Percentiles rank a stretch among this genome's conserved stretches.
These are phyloP conservation scores for Philaethria dido DNA, from an alignment of 2,888 invertebrate genomes.

Conservation along the genomic window DNA sequence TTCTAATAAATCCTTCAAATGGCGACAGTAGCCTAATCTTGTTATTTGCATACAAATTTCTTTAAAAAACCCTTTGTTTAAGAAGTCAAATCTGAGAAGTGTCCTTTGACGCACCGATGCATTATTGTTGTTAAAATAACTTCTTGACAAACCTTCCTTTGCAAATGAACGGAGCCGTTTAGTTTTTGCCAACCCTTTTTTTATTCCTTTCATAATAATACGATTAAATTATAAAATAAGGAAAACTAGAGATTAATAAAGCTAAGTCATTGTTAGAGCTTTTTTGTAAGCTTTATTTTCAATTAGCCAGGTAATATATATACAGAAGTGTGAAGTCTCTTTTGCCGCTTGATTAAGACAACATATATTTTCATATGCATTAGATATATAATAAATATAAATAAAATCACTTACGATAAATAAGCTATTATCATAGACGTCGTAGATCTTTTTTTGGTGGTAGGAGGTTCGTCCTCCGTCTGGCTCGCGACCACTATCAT, in stretches of 20 bases:
- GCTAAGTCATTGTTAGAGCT: constrained; percentile 6
- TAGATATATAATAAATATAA: too few relatives aligned
- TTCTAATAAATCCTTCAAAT: constrained; percentile 62
- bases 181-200: constrained; percentile 37
- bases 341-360: not conserved
- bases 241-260: constrained; percentile 6
- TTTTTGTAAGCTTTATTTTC: not conserved
- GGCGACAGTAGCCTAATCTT: constrained; percentile 77
- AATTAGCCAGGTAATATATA: not conserved
- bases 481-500: too few relatives aligned
- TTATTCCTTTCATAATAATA: not conserved
- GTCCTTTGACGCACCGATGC: constrained; percentile 67
- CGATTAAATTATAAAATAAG: constrained; percentile 9
- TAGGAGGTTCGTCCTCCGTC: too few relatives aligned
- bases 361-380: too few relatives aligned
- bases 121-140: constrained; percentile 43
- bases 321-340: not conserved
- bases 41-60: constrained; percentile 80
- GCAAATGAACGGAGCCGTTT: constrained; percentile 20
- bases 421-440: too few relatives aligned
- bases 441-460: too few relatives aligned
- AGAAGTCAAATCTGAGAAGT: constrained; percentile 57
- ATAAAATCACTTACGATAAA: too few relatives aligned
- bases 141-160: constrained; percentile 36
- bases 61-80: constrained; percentile 69